phyloP scores from a whole-genome alignment of 2,797 vertebrate species.

The Tenualosa ilisha region DNA sequence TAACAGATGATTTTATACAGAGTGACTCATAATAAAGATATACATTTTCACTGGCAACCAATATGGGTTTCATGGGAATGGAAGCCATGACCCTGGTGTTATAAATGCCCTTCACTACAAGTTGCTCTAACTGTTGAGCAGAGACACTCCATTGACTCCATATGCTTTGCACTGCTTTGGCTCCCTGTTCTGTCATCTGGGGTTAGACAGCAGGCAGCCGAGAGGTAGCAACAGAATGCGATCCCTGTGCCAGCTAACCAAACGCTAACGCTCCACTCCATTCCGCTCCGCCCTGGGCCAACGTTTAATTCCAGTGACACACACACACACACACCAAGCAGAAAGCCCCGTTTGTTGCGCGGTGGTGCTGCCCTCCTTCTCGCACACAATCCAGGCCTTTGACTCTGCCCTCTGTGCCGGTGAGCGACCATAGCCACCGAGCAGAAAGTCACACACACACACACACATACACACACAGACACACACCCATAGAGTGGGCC shows the following conservation, averaged over 20 bases:
- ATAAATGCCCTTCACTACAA: neutral
- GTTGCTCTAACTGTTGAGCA: constrained; percentile 49
- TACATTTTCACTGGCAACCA: neutral
- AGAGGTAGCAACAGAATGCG: constrained; percentile 63
- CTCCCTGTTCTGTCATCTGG: constrained; percentile 58
- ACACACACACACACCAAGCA: constrained; percentile 49
- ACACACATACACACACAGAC: neutral
- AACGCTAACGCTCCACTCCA: constrained; percentile 55
- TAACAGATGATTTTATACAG: neutral
- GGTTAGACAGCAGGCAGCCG: constrained; percentile 64
- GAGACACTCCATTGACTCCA: constrained; percentile 66
- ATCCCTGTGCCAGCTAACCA: constrained; percentile 54
- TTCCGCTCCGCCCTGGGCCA: constrained; percentile 34
- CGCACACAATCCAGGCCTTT: constrained; percentile 16
- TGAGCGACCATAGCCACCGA: constrained; percentile 19
- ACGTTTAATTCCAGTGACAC: constrained; percentile 33
- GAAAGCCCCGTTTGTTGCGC: constrained; percentile 55
- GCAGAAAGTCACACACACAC: constrained; percentile 33
- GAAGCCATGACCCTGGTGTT: neutral
- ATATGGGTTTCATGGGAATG: neutral
- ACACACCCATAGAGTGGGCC: neutral
- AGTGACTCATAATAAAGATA: neutral
- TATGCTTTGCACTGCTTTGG: constrained; percentile 69
- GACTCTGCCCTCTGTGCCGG: constrained; percentile 21
- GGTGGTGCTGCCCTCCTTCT: neutral